Evolutionary conservation across 2,888 invertebrate genomes (phyloP), one percentile per base, ranked within the genome.

Genomic region (Pachliopta kotzebuea): DNA sequence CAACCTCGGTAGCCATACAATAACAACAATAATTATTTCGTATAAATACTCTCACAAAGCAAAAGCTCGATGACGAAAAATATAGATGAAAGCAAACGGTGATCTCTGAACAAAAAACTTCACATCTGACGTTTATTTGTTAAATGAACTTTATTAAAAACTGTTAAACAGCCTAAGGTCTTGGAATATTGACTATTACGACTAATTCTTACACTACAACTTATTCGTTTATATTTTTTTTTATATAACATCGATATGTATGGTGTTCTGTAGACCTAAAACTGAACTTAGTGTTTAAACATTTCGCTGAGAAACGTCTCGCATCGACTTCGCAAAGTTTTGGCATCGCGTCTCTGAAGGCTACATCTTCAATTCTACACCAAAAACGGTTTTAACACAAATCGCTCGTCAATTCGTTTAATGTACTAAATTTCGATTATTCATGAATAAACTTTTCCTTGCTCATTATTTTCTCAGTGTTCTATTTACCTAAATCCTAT

Each of bases 241-340:
- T 52, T 88, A 84, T 86, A 84, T 85, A 90, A 90, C 90, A 89
- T 87, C 91, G 91, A 91, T 91, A 91, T 91, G 91, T 91, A 90
- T 91, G 86, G 79, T 79, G 79, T 81, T 86, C 83, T 86, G 88
- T 88, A 86, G 80, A 81, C 79, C 87, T 89, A 89, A 83, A 87
- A 85, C 84, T 84, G 86, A 81, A 83, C 77, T 74, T 74, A 74
- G 73, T 74, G 72, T 57, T 70, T 67, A 62, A 71, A 65, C 70
- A 68, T 65, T 67, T 67, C 65, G 60, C 23, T 57, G 53, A n/a
- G n/a, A n/a, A n/a, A n/a, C 56, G n/a, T 67, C 56, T 76, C 76
- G 79, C 70, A 68, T 67, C 68, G 75, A 74, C 77, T 80, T 74
- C 72, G 63, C 71, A 74, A 72, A 70, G 75, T 76, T 73, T 66